These are phyloP conservation scores for Camponotus pennsylvanicus DNA, from an alignment of 1,140 invertebrate genomes.

Conservation along the genomic window DNA sequence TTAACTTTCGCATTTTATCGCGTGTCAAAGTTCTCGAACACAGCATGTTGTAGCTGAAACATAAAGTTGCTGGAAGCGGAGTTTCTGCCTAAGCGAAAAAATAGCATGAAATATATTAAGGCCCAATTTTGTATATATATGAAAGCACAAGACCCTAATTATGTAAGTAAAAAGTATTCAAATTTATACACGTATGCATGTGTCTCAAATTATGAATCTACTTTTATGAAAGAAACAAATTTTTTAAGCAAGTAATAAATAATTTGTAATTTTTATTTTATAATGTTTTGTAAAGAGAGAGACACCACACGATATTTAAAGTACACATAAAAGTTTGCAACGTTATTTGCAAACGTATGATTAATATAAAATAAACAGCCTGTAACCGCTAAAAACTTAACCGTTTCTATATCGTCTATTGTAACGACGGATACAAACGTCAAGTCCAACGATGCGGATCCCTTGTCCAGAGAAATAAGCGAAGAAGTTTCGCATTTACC, in stretches of 20 bases:
- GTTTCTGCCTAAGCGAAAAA: conserved; percentile 18
- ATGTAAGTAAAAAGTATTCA: neutral
- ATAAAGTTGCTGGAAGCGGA: conserved; percentile 7
- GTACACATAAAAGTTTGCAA: neutral
- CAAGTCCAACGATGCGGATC: conserved; percentile 48
- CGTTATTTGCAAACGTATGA: neutral
- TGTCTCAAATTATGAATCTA: neutral
- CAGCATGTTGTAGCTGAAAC: neutral
- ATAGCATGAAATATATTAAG: neutral
- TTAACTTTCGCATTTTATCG: conserved; percentile 43
- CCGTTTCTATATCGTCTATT: conserved; percentile 17
- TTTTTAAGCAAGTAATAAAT: neutral
- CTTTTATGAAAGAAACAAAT: neutral
- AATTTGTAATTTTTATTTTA: neutral
- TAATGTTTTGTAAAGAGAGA: neutral
- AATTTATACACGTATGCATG: neutral
- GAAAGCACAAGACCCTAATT: neutral
- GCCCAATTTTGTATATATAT: neutral
- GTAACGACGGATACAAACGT: conserved; percentile 47
- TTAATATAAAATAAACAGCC: no score
- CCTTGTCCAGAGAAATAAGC: conserved; percentile 35
- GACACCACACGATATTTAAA: neutral
- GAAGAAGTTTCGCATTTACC: conserved; percentile 55
- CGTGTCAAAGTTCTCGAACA: conserved; percentile 24
- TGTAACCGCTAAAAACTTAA: neutral